Evolutionary conservation across 1,140 invertebrate species (phyloP), one percentile per base, ranked within the genome.

Genomic region (Macrobrachium rosenbergii): DNA sequence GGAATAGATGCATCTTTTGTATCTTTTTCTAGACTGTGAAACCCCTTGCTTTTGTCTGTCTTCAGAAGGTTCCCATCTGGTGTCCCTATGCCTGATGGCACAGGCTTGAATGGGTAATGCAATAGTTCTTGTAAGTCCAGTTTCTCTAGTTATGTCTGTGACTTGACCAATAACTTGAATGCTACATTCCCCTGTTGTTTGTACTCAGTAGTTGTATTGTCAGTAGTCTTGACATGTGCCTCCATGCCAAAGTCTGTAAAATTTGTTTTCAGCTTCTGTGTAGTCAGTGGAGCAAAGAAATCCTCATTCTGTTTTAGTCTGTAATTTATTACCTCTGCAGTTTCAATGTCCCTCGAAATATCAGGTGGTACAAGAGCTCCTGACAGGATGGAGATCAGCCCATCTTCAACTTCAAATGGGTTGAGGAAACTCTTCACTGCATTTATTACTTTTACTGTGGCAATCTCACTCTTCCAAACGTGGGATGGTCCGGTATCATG

Each of bases 131-230:
- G 58, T 2, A n/a, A n/a, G n/a, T 60, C 78, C 37, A 60, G 6
- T 45, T 21, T 62, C 37, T 80, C 37, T 60, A 19, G n/a, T 2
- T 62, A 60, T 23, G 19, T 59, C 58, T 80, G 78, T 60, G 78
- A 80, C 78, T 62, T 80, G 52, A 80, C 59, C 59, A 80, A 59
- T 62, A 80, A 62, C 78, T 80, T 45, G n/a, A 80, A 3, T 21
- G 78, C 78, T 21, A 62, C 59, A 80, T 16, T 80, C 5, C n/a
- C 17, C 2, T 80, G 78, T 58, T 80, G 78, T 80, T 62, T 80
- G 21, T 62, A 62, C 45, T 21, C 21, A 23, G 3, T 2, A 21
- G 19, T 62, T 23, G n/a, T 60, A 19, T 80, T 80, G 19, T 80
- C 2, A 2, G 58, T 80, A 21, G 58, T 80, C 28, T 80, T 80